Percentiles rank a stretch among this genome's conserved stretches.
Conservation (phyloP, 2,113 vertebrate species). For the Ascaphus truei region DNA sequence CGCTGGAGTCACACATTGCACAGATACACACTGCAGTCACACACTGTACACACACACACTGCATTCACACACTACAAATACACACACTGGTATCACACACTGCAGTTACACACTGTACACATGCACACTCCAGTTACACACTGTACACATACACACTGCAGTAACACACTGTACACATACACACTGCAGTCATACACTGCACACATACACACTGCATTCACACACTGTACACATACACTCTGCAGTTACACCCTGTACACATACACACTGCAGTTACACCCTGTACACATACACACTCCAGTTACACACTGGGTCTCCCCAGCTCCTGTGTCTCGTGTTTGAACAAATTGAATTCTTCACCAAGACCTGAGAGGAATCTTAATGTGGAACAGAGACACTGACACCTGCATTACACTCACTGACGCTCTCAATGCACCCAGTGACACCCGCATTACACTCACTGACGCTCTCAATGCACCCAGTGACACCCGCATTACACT, state of each 20-base stretch:
- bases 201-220: background rate
- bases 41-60: background rate
- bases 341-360: conserved; percentile 34
- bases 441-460: background rate
- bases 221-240: conserved; percentile 3
- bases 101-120: too few relatives aligned
- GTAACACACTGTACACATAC: background rate
- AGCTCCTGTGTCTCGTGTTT: conserved; percentile 29
- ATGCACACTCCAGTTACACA: background rate
- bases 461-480: too few relatives aligned
- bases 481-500: too few relatives aligned
- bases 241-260: background rate
- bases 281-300: background rate
- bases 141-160: background rate
- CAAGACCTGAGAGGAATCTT: conserved; percentile 35
- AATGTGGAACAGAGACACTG: conserved; percentile 3
- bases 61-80: background rate
- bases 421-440: background rate
- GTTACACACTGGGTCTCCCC: conserved; percentile 12
- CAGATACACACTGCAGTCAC: background rate
- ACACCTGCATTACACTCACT: background rate
- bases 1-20: background rate
- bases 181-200: too few relatives aligned
- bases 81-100: too few relatives aligned
- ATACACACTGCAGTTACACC: background rate